Conservation (phyloP, 2,888 invertebrate genomes). For the Dryomyza anilis region DNA sequence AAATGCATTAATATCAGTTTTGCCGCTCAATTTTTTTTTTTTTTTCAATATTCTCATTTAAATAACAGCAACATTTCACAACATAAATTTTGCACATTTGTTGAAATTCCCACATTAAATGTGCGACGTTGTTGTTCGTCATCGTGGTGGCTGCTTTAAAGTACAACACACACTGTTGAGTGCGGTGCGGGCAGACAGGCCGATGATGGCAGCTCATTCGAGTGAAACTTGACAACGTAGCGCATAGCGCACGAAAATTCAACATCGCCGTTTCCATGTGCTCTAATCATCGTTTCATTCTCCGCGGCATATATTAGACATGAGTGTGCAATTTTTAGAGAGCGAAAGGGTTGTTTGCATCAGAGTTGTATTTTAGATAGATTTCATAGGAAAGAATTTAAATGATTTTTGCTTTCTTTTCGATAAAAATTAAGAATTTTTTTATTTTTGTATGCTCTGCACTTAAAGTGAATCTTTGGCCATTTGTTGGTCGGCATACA, state of each 20-base stretch:
- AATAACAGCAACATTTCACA: background rate
- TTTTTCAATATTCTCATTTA: background rate
- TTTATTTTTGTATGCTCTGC: too few species aligned
- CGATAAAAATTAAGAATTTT: too few species aligned
- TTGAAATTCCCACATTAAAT: conserved; percentile 15
- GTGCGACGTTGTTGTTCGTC: background rate
- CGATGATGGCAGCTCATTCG: too few species aligned
- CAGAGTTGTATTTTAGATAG: too few species aligned
- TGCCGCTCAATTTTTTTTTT: too few species aligned
- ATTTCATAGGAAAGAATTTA: too few species aligned
- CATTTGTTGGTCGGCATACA: too few species aligned
- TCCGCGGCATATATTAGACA: background rate
- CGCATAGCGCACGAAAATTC: background rate
- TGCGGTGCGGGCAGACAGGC: background rate
- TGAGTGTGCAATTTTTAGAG: too few species aligned
- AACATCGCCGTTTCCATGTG: background rate
- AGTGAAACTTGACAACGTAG: conserved; percentile 14
- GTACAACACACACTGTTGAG: background rate
- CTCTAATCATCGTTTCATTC: background rate
- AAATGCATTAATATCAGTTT: too few species aligned
- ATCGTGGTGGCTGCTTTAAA: background rate
- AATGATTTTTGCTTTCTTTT: too few species aligned
- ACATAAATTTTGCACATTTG: conserved; percentile 13
- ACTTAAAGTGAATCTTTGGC: too few species aligned
- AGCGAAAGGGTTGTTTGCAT: too few species aligned